Conservation (phyloP, 2,113 vertebrate species). For the Scolopax mira region DNA sequence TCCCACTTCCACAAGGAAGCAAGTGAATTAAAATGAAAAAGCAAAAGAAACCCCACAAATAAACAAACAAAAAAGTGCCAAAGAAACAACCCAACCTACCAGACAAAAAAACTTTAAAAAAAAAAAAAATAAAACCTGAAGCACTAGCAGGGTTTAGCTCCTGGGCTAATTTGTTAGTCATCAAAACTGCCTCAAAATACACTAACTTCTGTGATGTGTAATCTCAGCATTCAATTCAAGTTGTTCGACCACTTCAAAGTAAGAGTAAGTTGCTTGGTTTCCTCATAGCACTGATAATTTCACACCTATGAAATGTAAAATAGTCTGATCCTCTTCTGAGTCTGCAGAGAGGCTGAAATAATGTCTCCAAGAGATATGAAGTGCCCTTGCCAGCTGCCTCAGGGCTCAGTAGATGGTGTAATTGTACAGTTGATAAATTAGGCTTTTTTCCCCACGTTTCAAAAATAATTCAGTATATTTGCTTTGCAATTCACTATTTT, state of each 20-base stretch:
- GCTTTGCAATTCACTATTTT: neutral
- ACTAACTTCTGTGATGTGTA: neutral
- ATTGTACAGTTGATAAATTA: too few relatives aligned
- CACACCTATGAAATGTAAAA: neutral
- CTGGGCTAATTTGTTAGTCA: neutral
- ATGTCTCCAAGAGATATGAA: neutral
- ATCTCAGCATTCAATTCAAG: neutral
- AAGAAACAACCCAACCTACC: rapidly evolving
- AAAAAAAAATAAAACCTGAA: neutral
- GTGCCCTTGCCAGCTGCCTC: neutral
- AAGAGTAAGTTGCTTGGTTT: neutral
- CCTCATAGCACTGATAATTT: neutral
- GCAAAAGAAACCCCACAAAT: neutral
- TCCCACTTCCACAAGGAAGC: neutral
- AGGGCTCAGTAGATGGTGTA: neutral
- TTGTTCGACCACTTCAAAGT: neutral
- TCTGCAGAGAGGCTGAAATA: neutral
- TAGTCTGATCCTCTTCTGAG: neutral
- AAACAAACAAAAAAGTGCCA: neutral
- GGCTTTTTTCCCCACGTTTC: neutral
- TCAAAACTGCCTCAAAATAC: neutral
- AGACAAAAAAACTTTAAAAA: neutral
- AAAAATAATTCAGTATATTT: neutral
- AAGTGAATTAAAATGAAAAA: neutral
- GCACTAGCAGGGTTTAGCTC: neutral